Conservation (phyloP, 1,140 invertebrate species). For the Drosophila punjabiensis region DNA sequence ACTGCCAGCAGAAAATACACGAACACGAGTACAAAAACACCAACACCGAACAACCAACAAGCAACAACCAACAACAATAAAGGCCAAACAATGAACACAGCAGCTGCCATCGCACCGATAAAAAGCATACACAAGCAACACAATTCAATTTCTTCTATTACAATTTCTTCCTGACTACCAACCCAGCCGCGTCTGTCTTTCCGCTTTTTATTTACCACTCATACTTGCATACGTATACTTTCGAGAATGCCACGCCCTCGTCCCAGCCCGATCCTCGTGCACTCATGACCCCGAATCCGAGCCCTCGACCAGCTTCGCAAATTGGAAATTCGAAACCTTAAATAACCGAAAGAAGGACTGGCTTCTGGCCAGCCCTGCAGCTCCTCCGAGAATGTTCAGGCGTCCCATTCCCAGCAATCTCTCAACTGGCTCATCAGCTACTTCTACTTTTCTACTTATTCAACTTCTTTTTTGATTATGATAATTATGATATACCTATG, state of each 20-base stretch:
- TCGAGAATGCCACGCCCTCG: slow-evolving; percentile 55
- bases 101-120: slow-evolving; percentile 69
- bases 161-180: slow-evolving; percentile 68
- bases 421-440: slow-evolving; percentile 9
- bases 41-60: slow-evolving; percentile 19
- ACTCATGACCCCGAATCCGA: slow-evolving; percentile 15
- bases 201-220: slow-evolving; percentile 47
- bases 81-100: slow-evolving; percentile 62
- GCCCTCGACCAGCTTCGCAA: slow-evolving; percentile 16
- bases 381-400: slow-evolving; percentile 3
- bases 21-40: slow-evolving; percentile 12
- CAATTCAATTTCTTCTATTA: slow-evolving; percentile 82
- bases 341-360: slow-evolving; percentile 10
- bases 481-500: slow-evolving; percentile 25
- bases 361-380: neutral
- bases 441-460: slow-evolving; percentile 62
- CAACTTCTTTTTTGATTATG: slow-evolving; percentile 45
- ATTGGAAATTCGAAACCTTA: slow-evolving; percentile 37
- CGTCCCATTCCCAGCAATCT: slow-evolving; percentile 4
- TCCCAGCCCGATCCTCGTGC: slow-evolving; percentile 20
- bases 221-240: slow-evolving; percentile 33
- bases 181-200: slow-evolving; percentile 40
- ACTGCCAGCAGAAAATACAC: slow-evolving; percentile 37
- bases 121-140: slow-evolving; percentile 54
- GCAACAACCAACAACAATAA: slow-evolving; percentile 24